These are phyloP conservation scores for Mylabris phalerata DNA, from an alignment of 1,140 invertebrate genomes.

Conservation along the genomic window DNA sequence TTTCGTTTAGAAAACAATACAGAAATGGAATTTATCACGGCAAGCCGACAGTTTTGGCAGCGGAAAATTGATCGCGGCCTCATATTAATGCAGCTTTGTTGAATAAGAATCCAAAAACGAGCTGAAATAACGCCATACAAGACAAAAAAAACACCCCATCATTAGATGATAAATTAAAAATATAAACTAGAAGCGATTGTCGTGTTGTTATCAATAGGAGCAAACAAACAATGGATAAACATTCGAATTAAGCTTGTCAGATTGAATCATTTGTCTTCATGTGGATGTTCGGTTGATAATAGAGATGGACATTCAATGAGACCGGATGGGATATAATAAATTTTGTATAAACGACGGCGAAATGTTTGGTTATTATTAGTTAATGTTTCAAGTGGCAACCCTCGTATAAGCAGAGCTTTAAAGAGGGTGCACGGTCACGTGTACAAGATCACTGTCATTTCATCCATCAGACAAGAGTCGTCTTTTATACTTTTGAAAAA, in stretches of 20 bases:
- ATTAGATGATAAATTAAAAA: constrained; percentile 10
- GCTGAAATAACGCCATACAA: constrained; percentile 1
- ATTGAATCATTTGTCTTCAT: not conserved
- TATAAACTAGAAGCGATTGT: constrained; percentile 1
- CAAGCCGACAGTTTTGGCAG: constrained; percentile 28
- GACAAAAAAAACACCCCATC: not conserved
- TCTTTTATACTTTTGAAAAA: not conserved
- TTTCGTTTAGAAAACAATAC: constrained; percentile 30
- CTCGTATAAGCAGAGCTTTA: constrained; percentile 24
- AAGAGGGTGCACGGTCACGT: constrained; percentile 30
- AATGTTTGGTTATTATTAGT: constrained; percentile 20
- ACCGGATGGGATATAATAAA: constrained; percentile 2
- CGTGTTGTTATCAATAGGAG: not conserved
- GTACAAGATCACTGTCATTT: constrained; percentile 33
- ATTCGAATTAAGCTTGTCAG: too few species aligned
- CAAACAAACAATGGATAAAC: not conserved
- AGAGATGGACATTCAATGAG: not conserved
- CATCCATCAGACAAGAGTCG: constrained; percentile 20
- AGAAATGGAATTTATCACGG: constrained; percentile 28
- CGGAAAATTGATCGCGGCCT: constrained; percentile 27
- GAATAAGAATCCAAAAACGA: constrained; percentile 8
- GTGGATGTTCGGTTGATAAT: not conserved
- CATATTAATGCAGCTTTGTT: constrained; percentile 20
- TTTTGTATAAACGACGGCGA: constrained; percentile 7
- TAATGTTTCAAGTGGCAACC: constrained; percentile 30